Percentiles rank a stretch among this genome's conserved stretches.
Evolutionary conservation across 64 coral and sea anemone genomes (phyloP).

Genomic region (Dendronephthya gigantea): DNA sequence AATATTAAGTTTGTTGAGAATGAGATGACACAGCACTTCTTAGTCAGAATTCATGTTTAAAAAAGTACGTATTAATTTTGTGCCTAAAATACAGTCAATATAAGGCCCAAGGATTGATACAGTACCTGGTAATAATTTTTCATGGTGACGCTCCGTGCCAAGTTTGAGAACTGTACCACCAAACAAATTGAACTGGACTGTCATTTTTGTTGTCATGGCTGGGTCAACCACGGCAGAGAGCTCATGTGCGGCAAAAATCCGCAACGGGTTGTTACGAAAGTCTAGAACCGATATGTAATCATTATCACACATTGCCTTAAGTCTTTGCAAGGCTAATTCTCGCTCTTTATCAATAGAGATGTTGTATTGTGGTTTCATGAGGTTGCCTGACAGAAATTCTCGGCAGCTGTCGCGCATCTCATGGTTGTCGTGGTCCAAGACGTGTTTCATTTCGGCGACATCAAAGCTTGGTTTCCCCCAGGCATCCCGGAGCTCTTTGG

Average conservation of each 20-base stretch:
- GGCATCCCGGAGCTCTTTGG: constrained; percentile 33
- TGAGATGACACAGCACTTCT: no score
- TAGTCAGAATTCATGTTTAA: no score
- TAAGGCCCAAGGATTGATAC: neutral
- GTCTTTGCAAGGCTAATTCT: constrained; percentile 35
- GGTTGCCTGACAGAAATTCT: constrained; percentile 49
- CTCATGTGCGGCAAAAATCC: constrained; percentile 53
- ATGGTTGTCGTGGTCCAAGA: constrained; percentile 52
- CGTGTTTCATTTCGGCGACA: constrained; percentile 31
- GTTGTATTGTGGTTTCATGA: constrained; percentile 56
- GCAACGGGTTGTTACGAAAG: constrained; percentile 48
- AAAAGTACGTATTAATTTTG: no score
- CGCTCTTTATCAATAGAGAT: constrained; percentile 54
- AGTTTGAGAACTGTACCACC: constrained; percentile 56
- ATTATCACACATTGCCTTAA: constrained; percentile 48
- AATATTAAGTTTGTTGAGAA: no score
- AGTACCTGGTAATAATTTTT: constrained; percentile 34
- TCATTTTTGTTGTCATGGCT: constrained; percentile 64
- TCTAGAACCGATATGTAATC: constrained; percentile 50
- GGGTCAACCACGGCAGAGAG: constrained; percentile 35
- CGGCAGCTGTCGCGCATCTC: constrained; percentile 43
- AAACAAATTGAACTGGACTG: constrained; percentile 68
- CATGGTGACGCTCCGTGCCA: constrained; percentile 56
- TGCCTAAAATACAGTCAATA: no score
- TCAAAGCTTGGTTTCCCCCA: constrained; percentile 52